Evolutionary conservation across 2,888 invertebrate genomes (phyloP).

Genomic region (Dioctria rufipes): DNA sequence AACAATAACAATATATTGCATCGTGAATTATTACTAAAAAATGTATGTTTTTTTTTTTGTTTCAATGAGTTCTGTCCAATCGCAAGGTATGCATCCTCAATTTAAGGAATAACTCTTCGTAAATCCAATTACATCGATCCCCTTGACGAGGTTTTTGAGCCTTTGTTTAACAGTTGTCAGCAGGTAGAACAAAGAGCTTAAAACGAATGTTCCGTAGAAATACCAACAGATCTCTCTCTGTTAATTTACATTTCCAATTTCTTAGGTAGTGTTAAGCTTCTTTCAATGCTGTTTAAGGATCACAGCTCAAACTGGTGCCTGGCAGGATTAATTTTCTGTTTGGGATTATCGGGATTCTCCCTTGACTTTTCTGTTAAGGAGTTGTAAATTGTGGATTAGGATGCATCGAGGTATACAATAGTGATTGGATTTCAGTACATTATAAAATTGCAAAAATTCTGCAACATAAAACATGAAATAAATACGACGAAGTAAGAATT

Average conservation of each 20-base stretch:
- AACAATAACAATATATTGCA: too few species aligned
- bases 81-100: too few species aligned
- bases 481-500: too few species aligned
- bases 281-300: neutral
- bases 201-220: neutral
- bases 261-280: too few species aligned
- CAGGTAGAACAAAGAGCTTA: neutral
- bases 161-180: neutral
- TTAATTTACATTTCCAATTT: too few species aligned
- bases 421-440: constrained; percentile 49
- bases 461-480: too few species aligned
- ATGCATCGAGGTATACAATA: constrained; percentile 59
- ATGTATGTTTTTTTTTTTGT: too few species aligned
- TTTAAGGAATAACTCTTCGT: neutral
- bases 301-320: too few species aligned
- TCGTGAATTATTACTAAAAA: too few species aligned
- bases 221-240: too few species aligned
- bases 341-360: constrained; percentile 60
- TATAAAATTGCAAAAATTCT: too few species aligned
- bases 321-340: constrained; percentile 54
- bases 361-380: constrained; percentile 69
- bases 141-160: neutral
- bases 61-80: too few species aligned
- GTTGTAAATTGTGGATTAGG: constrained; percentile 65
- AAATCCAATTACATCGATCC: constrained; percentile 17